Conservation (phyloP, 1,140 invertebrate species). For the Stegodyphus dumicola region DNA sequence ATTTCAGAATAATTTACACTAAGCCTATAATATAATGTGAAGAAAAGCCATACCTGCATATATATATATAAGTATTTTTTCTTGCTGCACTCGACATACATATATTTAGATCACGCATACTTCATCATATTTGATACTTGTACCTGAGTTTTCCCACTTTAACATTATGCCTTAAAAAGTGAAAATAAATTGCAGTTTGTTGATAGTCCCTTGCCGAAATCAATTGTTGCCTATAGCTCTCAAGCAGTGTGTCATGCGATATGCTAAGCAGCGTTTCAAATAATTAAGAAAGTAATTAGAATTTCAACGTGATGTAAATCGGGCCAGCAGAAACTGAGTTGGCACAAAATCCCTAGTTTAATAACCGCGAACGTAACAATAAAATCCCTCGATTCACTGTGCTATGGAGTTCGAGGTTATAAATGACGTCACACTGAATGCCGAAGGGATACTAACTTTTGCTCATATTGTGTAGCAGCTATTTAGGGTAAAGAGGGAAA, state of each 20-base stretch:
- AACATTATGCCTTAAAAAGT: too few relatives aligned
- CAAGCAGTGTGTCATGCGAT: slow-evolving; percentile 33
- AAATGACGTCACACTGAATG: slow-evolving; percentile 17
- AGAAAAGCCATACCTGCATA: too few relatives aligned
- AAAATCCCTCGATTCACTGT: slow-evolving; percentile 14
- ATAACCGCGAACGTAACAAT: slow-evolving; percentile 46
- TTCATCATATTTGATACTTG: too few relatives aligned
- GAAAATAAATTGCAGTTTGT: background rate
- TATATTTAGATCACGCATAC: too few relatives aligned
- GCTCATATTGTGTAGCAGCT: background rate
- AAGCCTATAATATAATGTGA: too few relatives aligned
- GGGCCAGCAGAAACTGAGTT: background rate
- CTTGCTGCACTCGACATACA: too few relatives aligned
- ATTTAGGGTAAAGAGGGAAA: too few relatives aligned
- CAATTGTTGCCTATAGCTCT: slow-evolving; percentile 53
- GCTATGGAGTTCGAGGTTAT: slow-evolving; percentile 7
- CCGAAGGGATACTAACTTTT: slow-evolving; percentile 8
- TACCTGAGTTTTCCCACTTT: too few relatives aligned
- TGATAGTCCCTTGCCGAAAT: slow-evolving; percentile 21
- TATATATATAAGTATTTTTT: too few relatives aligned
- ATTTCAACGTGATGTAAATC: slow-evolving; percentile 46
- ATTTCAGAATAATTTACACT: too few relatives aligned
- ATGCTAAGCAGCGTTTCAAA: slow-evolving; percentile 41
- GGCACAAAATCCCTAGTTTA: slow-evolving; percentile 44
- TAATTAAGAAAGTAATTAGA: slow-evolving; percentile 59